Conservation (phyloP, 2,113 vertebrate species). For the Eretmochelys imbricata region DNA sequence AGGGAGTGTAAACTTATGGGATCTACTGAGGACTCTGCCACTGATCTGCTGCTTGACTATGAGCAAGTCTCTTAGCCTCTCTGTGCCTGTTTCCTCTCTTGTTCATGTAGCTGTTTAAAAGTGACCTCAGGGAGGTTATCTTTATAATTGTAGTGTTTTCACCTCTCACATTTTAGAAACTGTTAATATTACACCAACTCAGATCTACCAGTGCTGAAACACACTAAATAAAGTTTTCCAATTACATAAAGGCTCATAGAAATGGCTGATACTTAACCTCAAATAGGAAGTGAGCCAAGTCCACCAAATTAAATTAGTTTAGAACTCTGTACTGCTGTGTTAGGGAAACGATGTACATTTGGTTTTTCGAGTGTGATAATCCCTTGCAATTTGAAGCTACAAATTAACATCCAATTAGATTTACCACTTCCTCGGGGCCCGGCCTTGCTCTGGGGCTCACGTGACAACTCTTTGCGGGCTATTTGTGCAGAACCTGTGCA, state of each 20-base stretch:
- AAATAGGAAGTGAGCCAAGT: background rate
- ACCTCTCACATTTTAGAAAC: background rate
- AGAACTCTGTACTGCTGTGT: background rate
- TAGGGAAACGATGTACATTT: background rate
- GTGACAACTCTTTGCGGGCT: background rate
- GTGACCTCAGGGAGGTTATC: background rate
- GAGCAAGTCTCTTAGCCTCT: background rate
- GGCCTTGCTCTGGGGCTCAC: background rate
- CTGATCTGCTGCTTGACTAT: background rate
- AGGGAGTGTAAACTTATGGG: too few species aligned
- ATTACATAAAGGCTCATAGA: background rate
- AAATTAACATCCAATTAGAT: background rate
- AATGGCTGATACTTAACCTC: background rate
- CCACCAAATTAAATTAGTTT: background rate
- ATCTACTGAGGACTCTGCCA: background rate
- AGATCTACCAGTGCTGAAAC: background rate
- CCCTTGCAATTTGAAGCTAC: background rate
- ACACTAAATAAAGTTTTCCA: background rate
- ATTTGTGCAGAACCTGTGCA: background rate
- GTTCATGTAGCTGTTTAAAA: background rate
- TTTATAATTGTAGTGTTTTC: background rate
- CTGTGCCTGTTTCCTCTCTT: background rate
- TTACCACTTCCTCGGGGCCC: background rate
- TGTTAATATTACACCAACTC: background rate
- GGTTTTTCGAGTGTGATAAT: background rate